phyloP scores from a whole-genome alignment of 2,888 invertebrate species.

The Cephus pulcher region DNA sequence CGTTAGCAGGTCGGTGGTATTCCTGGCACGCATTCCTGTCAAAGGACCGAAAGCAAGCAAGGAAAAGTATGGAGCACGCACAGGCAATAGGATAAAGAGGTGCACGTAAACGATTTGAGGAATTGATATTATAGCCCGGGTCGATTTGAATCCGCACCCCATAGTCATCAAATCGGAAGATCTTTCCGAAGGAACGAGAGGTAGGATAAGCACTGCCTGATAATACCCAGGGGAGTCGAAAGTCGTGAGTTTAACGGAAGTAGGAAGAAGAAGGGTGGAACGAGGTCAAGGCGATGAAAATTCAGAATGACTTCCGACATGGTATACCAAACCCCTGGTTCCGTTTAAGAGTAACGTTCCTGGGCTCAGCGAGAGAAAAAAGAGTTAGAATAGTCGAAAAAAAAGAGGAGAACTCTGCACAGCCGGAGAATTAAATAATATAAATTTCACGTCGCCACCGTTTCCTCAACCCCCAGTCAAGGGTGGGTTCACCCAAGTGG shows the following conservation, averaged over 20 bases:
- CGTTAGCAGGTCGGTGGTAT: neutral
- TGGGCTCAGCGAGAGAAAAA: neutral
- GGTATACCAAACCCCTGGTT: neutral
- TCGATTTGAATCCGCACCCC: neutral
- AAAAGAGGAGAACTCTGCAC: neutral
- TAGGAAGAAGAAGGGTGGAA: neutral
- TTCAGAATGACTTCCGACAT: neutral
- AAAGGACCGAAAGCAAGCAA: neutral
- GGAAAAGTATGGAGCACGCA: too few relatives aligned
- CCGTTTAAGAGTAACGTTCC: neutral
- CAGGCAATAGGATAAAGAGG: too few relatives aligned
- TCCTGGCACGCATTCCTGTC: neutral
- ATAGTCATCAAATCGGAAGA: neutral
- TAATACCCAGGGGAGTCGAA: neutral
- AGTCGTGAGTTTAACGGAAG: neutral
- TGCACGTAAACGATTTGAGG: neutral
- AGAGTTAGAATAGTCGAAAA: neutral
- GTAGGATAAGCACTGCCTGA: neutral
- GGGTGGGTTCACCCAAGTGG: neutral
- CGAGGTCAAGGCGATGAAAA: neutral
- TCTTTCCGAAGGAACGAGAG: neutral
- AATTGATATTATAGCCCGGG: neutral
- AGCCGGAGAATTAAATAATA: neutral
- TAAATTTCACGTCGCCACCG: neutral
- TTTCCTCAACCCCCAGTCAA: neutral